Evolutionary conservation across 2,888 invertebrate species (phyloP), one percentile per base, ranked within the genome.

Genomic region (Venustoraphidia nigricollis): DNA sequence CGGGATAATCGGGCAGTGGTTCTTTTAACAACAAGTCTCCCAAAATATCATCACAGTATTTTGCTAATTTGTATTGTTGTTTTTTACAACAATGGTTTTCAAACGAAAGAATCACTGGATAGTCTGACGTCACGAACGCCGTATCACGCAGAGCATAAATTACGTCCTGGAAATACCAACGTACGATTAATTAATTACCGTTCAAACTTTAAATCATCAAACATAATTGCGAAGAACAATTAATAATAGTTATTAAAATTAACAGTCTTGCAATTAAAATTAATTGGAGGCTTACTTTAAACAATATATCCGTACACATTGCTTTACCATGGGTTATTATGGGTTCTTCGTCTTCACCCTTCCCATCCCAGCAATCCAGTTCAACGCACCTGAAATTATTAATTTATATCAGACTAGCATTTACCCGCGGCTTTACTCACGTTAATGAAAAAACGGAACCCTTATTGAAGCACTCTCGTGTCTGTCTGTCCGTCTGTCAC

Each of bases 291-390:
- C 59, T 52, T 60, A 75, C 90, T 67, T 90, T 96, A 70, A 97
- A 99, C 17, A 95, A 71, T 60, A 98, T 97, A 70, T 98, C 97
- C 3, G 96, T 97, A 65, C 98, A 99, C 95, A 99, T 98, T 6
- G 98, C 98, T 73, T 96, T 96, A 42, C 98, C 98, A 69, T 98
- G 98, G 36, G 98, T 98, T 56, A 98, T 96, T 60, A 98, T 98
- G 0, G 98, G 98, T 62, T 99, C 98, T 61, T 96, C 95, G 61
- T 96, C 95, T 68, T 95, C 93, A 0, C 90, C 90, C 67, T 88
- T 89, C 9, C 97, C 98, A 66, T 98, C 97, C 97, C 97, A 98
- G 66, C 95, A 96, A 69, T 98, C 98, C 47, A 98, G 72, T 67
- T 98, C 98, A 3, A 98, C 91, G 67, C 96, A 97, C 59, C 93